Conservation (phyloP, 1,140 invertebrate genomes). For the Drosophila pandora region DNA sequence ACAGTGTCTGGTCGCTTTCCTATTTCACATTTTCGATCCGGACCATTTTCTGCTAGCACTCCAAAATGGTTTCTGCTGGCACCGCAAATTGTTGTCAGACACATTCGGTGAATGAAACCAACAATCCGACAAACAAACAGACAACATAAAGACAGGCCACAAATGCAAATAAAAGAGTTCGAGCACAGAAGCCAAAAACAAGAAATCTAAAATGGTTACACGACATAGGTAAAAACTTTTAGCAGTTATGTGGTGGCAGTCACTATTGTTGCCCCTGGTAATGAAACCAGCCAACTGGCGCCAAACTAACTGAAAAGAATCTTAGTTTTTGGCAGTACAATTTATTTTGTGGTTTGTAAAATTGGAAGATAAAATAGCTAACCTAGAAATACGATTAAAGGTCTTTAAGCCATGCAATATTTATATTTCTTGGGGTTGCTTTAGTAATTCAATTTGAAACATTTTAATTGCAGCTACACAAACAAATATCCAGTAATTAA, state of each 20-base stretch:
- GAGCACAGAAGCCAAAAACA: constrained; percentile 5
- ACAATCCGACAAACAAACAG: constrained; percentile 22
- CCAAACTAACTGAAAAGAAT: constrained; percentile 7
- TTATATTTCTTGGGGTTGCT: not conserved
- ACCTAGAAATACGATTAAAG: not conserved
- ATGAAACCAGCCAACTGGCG: constrained; percentile 15
- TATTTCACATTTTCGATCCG: constrained; percentile 1
- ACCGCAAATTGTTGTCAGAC: constrained; percentile 49
- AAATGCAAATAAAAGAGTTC: constrained; percentile 47
- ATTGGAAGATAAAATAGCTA: too few species aligned
- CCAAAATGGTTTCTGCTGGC: constrained; percentile 33
- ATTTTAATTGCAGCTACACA: not conserved
- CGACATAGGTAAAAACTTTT: constrained; percentile 14
- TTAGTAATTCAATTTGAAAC: not conserved
- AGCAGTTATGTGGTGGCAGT: constrained; percentile 24
- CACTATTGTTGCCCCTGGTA: constrained; percentile 7
- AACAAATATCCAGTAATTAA: constrained; percentile 57
- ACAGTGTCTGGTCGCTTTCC: not conserved
- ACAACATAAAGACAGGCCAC: constrained; percentile 23
- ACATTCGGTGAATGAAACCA: constrained; percentile 37
- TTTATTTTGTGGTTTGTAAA: not conserved
- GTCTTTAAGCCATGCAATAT: not conserved
- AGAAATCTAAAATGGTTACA: constrained; percentile 21
- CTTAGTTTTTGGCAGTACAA: not conserved
- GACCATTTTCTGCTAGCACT: constrained; percentile 25